These are phyloP conservation scores for Drosophila algonquin DNA, from an alignment of 2,888 invertebrate species.

Conservation along the genomic window DNA sequence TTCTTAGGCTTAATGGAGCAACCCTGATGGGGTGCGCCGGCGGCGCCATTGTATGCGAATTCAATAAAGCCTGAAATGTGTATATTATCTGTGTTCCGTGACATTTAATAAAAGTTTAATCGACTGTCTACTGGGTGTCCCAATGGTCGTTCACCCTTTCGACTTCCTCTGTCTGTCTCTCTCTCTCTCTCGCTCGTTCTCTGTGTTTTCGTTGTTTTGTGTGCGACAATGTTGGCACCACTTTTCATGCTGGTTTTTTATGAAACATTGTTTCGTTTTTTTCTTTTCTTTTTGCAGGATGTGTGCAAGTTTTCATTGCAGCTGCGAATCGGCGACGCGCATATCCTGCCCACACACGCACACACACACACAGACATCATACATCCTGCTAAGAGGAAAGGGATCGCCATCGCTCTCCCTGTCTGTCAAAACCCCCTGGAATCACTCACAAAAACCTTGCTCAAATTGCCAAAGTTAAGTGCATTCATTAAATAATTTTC, in stretches of 20 bases:
- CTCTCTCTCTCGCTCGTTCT: neutral
- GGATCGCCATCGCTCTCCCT: conserved; percentile 13
- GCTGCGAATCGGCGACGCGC: conserved; percentile 60
- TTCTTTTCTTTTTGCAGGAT: conserved; percentile 58
- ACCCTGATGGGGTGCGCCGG: neutral
- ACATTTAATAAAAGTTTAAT: conserved; percentile 49
- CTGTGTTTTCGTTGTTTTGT: conserved; percentile 16
- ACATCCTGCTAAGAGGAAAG: conserved; percentile 30
- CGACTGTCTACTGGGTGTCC: conserved; percentile 29
- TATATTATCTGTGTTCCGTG: conserved; percentile 13
- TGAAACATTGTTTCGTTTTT: conserved; percentile 38
- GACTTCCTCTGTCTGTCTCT: conserved; percentile 26
- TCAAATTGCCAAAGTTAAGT: conserved; percentile 20
- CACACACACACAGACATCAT: too few relatives aligned
- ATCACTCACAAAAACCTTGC: neutral
- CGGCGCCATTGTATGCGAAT: neutral
- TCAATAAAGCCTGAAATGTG: conserved; percentile 3
- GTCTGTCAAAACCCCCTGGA: conserved; percentile 4
- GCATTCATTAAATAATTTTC: conserved; percentile 39
- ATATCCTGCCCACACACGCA: conserved; percentile 61
- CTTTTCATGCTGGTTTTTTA: conserved; percentile 37
- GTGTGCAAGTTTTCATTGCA: conserved; percentile 62
- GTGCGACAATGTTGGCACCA: conserved; percentile 54
- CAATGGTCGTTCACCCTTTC: conserved; percentile 44
- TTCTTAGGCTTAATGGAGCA: neutral